Evolutionary conservation across 2,113 vertebrate genomes (phyloP).

Genomic region (Ictidomys tridecemlineatus): DNA sequence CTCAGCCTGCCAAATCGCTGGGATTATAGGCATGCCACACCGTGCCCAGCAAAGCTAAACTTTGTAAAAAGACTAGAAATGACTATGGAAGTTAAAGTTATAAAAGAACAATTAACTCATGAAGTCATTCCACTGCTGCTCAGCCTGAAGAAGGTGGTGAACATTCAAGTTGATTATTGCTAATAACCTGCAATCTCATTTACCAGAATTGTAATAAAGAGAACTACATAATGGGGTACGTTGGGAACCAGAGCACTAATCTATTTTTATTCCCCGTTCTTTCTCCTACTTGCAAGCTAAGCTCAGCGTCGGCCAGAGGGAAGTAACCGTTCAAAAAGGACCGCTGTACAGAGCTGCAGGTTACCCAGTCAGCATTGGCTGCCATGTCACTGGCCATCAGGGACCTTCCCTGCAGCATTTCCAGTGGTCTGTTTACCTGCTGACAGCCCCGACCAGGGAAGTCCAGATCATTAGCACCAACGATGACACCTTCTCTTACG

Average conservation of each 20-base stretch:
- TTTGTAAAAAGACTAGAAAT: background rate
- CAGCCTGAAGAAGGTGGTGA: slow-evolving; percentile 11
- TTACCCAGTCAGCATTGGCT: slow-evolving; percentile 89
- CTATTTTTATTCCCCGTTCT: slow-evolving; percentile 77
- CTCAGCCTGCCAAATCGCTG: no score
- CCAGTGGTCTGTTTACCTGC: slow-evolving; percentile 85
- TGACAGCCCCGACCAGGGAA: rapidly evolving
- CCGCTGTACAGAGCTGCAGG: slow-evolving; percentile 90
- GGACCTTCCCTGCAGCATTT: slow-evolving; percentile 83
- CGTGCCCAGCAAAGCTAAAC: background rate
- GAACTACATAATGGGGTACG: background rate
- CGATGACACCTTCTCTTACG: slow-evolving; percentile 70
- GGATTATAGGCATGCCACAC: no score
- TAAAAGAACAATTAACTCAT: slow-evolving; percentile 42
- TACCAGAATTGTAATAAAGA: slow-evolving; percentile 60
- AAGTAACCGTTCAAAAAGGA: slow-evolving; percentile 88
- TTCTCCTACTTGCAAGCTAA: slow-evolving; percentile 79
- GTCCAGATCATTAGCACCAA: slow-evolving; percentile 87
- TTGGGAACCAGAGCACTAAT: slow-evolving; percentile 50
- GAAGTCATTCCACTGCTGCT: background rate
- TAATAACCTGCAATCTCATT: slow-evolving; percentile 73
- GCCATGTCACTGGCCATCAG: slow-evolving; percentile 89
- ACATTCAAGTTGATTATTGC: slow-evolving; percentile 50
- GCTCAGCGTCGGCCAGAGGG: slow-evolving; percentile 80
- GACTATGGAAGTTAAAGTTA: slow-evolving; percentile 4